Evolutionary conservation across 1,140 invertebrate genomes (phyloP).

Genomic region (Anadara kagoshimensis): DNA sequence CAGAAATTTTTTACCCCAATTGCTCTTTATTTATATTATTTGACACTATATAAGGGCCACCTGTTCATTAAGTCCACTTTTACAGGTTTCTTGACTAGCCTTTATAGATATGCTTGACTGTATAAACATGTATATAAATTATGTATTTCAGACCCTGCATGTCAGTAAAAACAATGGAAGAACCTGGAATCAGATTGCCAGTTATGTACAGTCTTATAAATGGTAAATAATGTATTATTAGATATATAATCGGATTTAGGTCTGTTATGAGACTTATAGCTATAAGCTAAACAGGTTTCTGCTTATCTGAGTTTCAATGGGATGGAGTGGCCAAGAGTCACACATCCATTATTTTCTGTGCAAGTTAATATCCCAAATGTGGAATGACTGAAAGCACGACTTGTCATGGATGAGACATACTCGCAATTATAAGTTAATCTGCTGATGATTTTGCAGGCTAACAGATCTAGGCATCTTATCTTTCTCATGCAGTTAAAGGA

Average conservation of each 20-base stretch:
- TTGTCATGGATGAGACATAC: too few species aligned
- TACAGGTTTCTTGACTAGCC: not conserved
- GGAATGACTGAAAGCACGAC: not conserved
- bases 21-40: not conserved
- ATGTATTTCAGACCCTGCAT: conserved; percentile 39
- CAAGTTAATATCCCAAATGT: not conserved
- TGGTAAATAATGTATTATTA: conserved; percentile 31
- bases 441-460: too few species aligned
- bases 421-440: too few species aligned
- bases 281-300: not conserved
- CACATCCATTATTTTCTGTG: not conserved
- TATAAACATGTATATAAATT: not conserved
- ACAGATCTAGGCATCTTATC: not conserved
- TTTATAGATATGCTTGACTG: too few species aligned
- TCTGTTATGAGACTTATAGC: not conserved
- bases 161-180: conserved; percentile 49
- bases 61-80: not conserved
- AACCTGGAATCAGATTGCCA: conserved; percentile 37
- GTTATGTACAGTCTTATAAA: conserved; percentile 23
- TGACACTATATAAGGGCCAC: not conserved
- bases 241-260: not conserved
- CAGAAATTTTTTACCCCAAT: too few species aligned
- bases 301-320: not conserved
- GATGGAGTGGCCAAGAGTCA: not conserved
- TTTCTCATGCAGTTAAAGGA: not conserved